Evolutionary conservation across 1,140 invertebrate genomes (phyloP), one percentile per base, ranked within the genome.

Genomic region (Diachasma alloeum): DNA sequence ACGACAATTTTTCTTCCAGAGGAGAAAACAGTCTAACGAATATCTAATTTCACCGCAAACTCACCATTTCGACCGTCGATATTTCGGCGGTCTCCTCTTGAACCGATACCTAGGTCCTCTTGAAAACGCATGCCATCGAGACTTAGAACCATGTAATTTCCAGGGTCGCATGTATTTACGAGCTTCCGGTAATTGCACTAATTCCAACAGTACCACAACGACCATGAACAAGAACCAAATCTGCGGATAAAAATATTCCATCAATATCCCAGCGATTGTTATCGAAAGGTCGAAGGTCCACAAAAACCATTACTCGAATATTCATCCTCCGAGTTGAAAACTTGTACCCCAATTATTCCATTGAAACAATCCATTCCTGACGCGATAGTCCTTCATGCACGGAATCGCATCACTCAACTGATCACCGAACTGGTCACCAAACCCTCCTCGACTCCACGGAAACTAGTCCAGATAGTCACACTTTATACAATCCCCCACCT

Each of bases 101-200:
- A 53, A 53, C 42, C 79, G 72, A 48, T 53, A 67, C 42, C 79
- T 83, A 5, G 67, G 72, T 37, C 71, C 63, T 72, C 77, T 77
- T 8, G 77, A 44, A 67, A 53, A 31, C 17, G 77, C 9, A 68
- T 81, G 72, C 79, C 79, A 83, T 73, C 66, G 74, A 63, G 82
- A 70, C 37, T 77, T 81, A 3, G 39, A 78, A 73, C 73, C 71
- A 73, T 83, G 76, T 53, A 74, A 63, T 72, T 81, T 83, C 44
- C 78, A 82, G 10, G 79, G 76, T 17, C 76, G 81, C 1, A 77
- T 71, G 19, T 42, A 68, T 74, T 79, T 85, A 48, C 81, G 80
- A 9, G 67, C 31, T 15, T 83, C 81, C 8, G 44, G 39, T 10
- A 76, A 63, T 22, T 80, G 73, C 0, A 82, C 37, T 5, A 81